Percentiles rank a stretch among this genome's conserved stretches.
These are phyloP conservation scores for Ricordea florida DNA, from an alignment of 92 coral and sea anemone species.

Conservation along the genomic window DNA sequence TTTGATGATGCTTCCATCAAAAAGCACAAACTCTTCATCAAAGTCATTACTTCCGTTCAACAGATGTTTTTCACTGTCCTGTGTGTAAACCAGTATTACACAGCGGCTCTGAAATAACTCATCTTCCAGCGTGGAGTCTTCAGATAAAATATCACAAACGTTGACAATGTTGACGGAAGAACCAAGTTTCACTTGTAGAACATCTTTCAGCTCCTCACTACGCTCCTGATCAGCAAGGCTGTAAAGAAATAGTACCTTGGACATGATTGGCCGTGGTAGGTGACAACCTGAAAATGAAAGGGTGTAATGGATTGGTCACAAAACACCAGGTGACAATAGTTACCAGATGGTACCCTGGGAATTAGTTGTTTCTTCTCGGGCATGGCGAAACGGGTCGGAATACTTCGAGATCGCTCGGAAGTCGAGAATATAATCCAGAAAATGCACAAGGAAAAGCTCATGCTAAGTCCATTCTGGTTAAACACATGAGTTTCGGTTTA, in stretches of 20 bases:
- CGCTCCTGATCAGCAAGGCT: constrained; percentile 42
- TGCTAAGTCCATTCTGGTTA: no score
- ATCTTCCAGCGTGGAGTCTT: constrained; percentile 68
- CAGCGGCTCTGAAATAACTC: constrained; percentile 66
- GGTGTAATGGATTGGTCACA: no score
- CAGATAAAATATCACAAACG: constrained; percentile 31
- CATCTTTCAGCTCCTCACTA: constrained; percentile 54
- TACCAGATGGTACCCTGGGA: no score
- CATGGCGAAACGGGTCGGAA: no score
- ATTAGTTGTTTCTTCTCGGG: no score
- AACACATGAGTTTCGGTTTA: no score
- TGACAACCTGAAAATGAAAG: no score
- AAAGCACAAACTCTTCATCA: constrained; percentile 40
- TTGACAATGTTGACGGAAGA: constrained; percentile 51
- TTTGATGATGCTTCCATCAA: constrained; percentile 70
- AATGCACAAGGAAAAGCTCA: no score
- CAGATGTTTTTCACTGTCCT: constrained; percentile 47
- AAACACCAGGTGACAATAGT: no score
- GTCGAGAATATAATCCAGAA: no score
- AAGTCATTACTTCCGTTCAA: constrained; percentile 57
- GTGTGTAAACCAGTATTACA: constrained; percentile 61
- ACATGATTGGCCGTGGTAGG: no score
- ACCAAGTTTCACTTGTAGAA: constrained; percentile 59
- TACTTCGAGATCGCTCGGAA: no score
- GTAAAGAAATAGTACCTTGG: constrained; percentile 71